phyloP scores from a whole-genome alignment of 2,888 invertebrate species.

The Cantharis lateralis region DNA sequence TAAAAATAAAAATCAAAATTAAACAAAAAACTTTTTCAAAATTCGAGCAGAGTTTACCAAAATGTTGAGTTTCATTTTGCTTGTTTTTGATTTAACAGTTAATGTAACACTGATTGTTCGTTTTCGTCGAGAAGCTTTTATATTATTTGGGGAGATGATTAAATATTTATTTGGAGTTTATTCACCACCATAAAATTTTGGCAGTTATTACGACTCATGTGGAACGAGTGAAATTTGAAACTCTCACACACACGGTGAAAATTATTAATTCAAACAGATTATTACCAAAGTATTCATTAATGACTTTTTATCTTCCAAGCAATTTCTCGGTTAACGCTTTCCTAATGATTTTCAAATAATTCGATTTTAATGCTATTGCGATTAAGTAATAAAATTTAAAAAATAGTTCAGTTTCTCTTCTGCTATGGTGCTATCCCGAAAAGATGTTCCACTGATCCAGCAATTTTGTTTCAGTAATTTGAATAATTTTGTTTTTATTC shows the following conservation, averaged over 20 bases:
- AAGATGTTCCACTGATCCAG: background rate
- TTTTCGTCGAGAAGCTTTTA: background rate
- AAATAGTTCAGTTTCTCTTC: background rate
- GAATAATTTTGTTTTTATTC: too few species aligned
- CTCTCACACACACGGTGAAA: constrained; percentile 5
- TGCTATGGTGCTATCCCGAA: background rate
- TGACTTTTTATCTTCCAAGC: background rate
- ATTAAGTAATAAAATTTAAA: background rate
- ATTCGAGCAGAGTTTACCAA: background rate
- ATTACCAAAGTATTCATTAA: background rate
- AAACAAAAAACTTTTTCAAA: background rate
- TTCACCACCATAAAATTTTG: background rate
- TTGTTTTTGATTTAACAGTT: background rate
- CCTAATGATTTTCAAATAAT: background rate
- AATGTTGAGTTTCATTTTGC: background rate
- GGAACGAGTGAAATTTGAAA: constrained; percentile 21
- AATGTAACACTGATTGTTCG: background rate
- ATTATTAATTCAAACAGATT: background rate
- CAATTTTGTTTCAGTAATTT: too few species aligned
- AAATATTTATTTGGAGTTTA: background rate
- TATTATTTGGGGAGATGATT: background rate
- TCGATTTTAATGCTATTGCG: background rate
- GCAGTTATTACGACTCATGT: constrained; percentile 15
- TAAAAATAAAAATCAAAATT: background rate
- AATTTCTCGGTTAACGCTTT: background rate